A percentile compares a stretch with the other conserved stretches of the same genome.
These are phyloP conservation scores for Crax fasciolata DNA, from an alignment of 2,797 vertebrate species.

Conservation along the genomic window DNA sequence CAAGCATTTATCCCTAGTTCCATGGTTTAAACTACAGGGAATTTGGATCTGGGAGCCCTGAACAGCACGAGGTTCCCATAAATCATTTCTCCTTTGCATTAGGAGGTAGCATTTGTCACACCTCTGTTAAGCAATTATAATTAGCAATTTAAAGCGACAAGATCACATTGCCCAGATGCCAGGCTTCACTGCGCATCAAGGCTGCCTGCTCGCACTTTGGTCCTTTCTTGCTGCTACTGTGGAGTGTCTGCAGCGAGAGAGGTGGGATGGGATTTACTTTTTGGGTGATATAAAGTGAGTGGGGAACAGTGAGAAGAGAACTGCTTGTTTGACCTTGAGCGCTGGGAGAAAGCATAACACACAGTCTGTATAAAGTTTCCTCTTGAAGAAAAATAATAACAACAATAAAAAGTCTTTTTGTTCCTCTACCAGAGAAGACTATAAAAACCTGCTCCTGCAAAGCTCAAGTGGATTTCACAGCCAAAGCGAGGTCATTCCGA, in stretches of 20 bases:
- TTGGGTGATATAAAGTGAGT: slow-evolving; percentile 12
- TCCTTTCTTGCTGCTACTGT: not conserved
- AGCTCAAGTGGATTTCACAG: slow-evolving; percentile 71
- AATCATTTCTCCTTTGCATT: slow-evolving; percentile 9
- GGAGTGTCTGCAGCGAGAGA: not conserved
- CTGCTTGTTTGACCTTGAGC: slow-evolving; percentile 16
- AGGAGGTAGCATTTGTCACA: slow-evolving; percentile 6
- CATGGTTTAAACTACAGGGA: not conserved
- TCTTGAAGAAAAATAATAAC: slow-evolving; percentile 62
- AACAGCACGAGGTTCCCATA: not conserved
- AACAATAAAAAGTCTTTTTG: slow-evolving; percentile 72
- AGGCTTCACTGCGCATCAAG: not conserved
- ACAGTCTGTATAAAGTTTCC: slow-evolving; percentile 54
- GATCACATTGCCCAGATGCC: not conserved
- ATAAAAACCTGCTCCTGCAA: slow-evolving; percentile 73
- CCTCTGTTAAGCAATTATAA: not conserved
- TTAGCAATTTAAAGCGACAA: slow-evolving; percentile 29
- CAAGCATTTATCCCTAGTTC: not conserved
- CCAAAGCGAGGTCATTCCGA: slow-evolving; percentile 64
- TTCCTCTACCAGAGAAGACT: slow-evolving; percentile 71
- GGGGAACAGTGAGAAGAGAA: slow-evolving; percentile 26
- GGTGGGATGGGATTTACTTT: not conserved
- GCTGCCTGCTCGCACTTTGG: not conserved
- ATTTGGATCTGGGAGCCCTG: not conserved
- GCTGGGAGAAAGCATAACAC: slow-evolving; percentile 59